Percentiles rank a stretch among this genome's conserved stretches.
phyloP scores from a whole-genome alignment of 2,888 invertebrate species.

The Hirtodrosophila alboralis region DNA sequence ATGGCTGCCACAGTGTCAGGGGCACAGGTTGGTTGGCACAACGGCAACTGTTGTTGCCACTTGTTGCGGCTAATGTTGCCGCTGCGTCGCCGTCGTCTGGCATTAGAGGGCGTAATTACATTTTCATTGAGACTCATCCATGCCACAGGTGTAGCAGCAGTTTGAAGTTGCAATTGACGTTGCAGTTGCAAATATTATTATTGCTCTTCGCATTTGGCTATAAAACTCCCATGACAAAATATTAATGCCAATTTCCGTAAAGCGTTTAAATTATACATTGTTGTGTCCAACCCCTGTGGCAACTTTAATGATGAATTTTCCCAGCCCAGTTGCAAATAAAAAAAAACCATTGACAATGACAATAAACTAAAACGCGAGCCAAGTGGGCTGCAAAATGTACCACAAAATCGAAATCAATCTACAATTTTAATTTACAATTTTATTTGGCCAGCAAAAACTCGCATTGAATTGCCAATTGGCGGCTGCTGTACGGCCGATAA shows the following conservation, averaged over 20 bases:
- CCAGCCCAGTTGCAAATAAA: constrained; percentile 55
- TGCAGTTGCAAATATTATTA: constrained; percentile 14
- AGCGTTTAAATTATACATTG: constrained; percentile 50
- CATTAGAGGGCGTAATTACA: constrained; percentile 78
- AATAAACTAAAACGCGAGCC: constrained; percentile 40
- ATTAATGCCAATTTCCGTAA: constrained; percentile 64
- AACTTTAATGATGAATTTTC: constrained; percentile 75
- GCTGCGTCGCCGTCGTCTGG: constrained; percentile 27
- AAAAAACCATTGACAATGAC: constrained; percentile 39
- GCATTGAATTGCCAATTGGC: constrained; percentile 49
- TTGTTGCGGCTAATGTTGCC: constrained; percentile 38
- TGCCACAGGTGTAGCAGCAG: constrained; percentile 32
- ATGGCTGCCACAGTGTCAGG: constrained; percentile 70
- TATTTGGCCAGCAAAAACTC: constrained; percentile 57
- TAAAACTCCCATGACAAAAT: constrained; percentile 62
- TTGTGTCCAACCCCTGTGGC: constrained; percentile 51
- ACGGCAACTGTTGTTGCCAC: constrained; percentile 40
- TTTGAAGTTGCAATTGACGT: constrained; percentile 26
- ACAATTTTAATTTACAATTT: constrained; percentile 70
- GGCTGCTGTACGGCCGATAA: no score
- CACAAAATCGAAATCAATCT: constrained; percentile 68
- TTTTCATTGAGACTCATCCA: constrained; percentile 61
- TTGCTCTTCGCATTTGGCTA: constrained; percentile 25
- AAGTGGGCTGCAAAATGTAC: constrained; percentile 46
- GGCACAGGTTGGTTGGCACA: constrained; percentile 51